Base-by-base conservation (phyloP, 2,888 invertebrate genomes). In the Hololepta plana region DNA sequence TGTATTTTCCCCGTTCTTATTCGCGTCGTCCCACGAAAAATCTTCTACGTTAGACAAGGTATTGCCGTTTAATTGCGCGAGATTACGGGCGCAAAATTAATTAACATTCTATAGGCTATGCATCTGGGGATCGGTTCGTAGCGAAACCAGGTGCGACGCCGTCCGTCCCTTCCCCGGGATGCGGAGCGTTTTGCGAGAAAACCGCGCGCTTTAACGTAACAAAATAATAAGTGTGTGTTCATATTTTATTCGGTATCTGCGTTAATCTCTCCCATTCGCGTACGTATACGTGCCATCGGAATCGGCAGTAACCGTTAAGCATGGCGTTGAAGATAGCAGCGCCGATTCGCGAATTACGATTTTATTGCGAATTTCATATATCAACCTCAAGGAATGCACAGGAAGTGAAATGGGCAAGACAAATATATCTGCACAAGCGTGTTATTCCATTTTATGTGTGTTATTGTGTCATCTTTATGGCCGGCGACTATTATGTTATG, bases 81-180 rank as follows among this genome's bases (percentile, higher is more conserved):
- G 53, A 54, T 54, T 53, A 55, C 49, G 35, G 46, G 41, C 44
- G 42, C 42, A 45, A 54, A 55, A 55, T 54, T 55, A 55, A 55
- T 55, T 55, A 55, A 55, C 52, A 54, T 55, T 53, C 51, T 47
- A 51, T 49, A 49, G 49, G 48, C 49, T 49, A 52, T 51, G 53
- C 47, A 51, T 52, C 51, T 53, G 50, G 40, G 44, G 45, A 48
- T 48, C 49, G 46, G 29, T n/a, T n/a, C n/a, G n/a, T n/a, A n/a
- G n/a, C n/a, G n/a, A n/a, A n/a, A 40, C 43, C 47, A 46, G 49
- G 46, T 47, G 45, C 42, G 43, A 38, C 37, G 34, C 36, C 27
- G 27, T 29, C 30, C 28, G 24, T 29, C 20, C 26, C 24, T 17
- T 26, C 21, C 26, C 11, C 32, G 15, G 21, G 13, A n/a, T n/a